Base-by-base conservation (phyloP, 2,113 vertebrate genomes). In the cat (Felis catus) region DNA sequence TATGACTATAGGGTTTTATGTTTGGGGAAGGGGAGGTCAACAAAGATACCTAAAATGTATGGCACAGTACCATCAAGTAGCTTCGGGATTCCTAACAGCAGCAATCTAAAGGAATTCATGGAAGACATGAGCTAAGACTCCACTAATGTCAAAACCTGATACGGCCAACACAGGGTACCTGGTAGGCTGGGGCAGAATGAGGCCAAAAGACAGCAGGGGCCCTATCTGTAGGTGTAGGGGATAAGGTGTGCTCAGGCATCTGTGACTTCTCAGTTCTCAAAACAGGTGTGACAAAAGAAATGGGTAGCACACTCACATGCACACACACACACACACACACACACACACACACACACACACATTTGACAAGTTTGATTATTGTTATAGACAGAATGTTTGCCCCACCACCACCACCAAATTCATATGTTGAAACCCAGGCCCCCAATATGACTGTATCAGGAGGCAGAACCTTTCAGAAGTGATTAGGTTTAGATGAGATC, bases 11-110 rank as follows among this genome's bases (percentile, higher is more conserved):
- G 18, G 33, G 29, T 31, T 81, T 58, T 80, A n/a, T 31, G 14
- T 55, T 74, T 78, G 16, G 1, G 21, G 61, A 68, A 16, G 7
- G 3, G 13, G 36, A 68, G 10, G 12, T 41, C 70, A 36, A 63
- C 29, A 25, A 36, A 66, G 51, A 74, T 48, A 19, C 14, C 27
- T 0, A 6, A 39, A 61, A 19, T 45, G 31, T 61, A 53, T 63
- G 58, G 39, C 27, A 61, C 7, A 21, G 39, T 65, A 5, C 0
- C 39, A n/a, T 36, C 65, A 73, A 41, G 39, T 68, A 73, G 63
- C 29, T n/a, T 92, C 33, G 18, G 48, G n/a, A 12, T 79, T 94
- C 76, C 45, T 66, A 93, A 63, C 14, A 74, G n/a, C 71, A 31
- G 33, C 18, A 71, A 8, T 79, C 45, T 53, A 23, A 45, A 85